These are phyloP conservation scores for Melanerpes aurifrons DNA, from an alignment of 2,113 vertebrate genomes.

Conservation along the genomic window DNA sequence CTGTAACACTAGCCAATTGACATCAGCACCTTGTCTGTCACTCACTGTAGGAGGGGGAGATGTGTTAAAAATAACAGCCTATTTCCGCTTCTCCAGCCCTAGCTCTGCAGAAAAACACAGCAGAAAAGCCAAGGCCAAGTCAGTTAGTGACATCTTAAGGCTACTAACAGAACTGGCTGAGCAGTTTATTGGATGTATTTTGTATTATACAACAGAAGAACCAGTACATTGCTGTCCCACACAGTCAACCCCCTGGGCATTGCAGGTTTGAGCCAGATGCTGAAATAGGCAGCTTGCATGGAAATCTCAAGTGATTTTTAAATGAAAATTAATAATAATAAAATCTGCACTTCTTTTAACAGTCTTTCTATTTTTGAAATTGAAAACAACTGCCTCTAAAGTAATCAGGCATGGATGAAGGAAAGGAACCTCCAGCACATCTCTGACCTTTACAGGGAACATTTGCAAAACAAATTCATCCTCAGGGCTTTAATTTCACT, in stretches of 20 bases:
- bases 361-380: neutral
- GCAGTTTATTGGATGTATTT: neutral
- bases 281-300: neutral
- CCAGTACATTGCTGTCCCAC: neutral
- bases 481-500: neutral
- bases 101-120: neutral
- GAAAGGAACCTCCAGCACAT: neutral
- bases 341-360: neutral
- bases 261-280: neutral
- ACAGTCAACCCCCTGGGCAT: neutral
- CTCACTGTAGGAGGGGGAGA: conserved; percentile 58
- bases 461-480: neutral
- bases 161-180: conserved; percentile 59
- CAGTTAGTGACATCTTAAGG: conserved; percentile 77
- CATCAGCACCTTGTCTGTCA: conserved; percentile 62
- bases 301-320: neutral
- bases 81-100: conserved; percentile 46
- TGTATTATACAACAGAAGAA: neutral
- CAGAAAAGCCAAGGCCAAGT: conserved; percentile 16
- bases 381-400: neutral
- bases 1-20: conserved; percentile 26
- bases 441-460: neutral
- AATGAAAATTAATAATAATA: neutral
- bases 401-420: neutral
- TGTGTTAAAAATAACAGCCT: conserved; percentile 52